Percentiles rank a stretch among this genome's conserved stretches.
Evolutionary conservation across 2,888 invertebrate species (phyloP).

Genomic region (Drosophila robusta): DNA sequence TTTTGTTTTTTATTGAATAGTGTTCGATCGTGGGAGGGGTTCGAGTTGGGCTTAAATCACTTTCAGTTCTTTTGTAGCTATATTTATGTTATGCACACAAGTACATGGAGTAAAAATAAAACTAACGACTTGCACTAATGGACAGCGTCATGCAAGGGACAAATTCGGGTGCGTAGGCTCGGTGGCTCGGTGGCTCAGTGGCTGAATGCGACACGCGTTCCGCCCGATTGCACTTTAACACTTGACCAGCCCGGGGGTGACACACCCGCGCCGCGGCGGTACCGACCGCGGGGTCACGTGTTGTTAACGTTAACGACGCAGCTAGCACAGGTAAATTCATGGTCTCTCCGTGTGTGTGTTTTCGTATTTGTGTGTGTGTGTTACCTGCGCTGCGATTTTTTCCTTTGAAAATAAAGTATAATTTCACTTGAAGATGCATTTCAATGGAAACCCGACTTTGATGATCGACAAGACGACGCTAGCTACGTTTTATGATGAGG

Average conservation of each 20-base stretch:
- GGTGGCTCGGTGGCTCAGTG: conserved; percentile 17
- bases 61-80: conserved; percentile 37
- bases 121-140: conserved; percentile 75
- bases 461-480: conserved; percentile 51
- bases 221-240: conserved; percentile 78
- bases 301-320: conserved; percentile 62
- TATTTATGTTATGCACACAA: conserved; percentile 22
- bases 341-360: conserved; percentile 5
- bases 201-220: conserved; percentile 57
- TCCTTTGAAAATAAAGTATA: conserved; percentile 64
- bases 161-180: conserved; percentile 45
- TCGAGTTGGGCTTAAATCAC: conserved; percentile 38
- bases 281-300: conserved; percentile 64
- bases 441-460: conserved; percentile 65
- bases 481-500: conserved; percentile 53
- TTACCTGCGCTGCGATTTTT: conserved; percentile 71
- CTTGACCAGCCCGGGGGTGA: conserved; percentile 63
- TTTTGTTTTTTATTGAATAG: neutral
- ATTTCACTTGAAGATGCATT: conserved; percentile 64
- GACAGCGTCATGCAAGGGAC: conserved; percentile 59
- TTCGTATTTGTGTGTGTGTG: conserved; percentile 18
- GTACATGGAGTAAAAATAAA: conserved; percentile 12
- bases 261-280: conserved; percentile 48
- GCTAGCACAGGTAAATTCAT: conserved; percentile 64
- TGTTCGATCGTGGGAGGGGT: neutral